phyloP scores from a whole-genome alignment of 2,888 invertebrate species.

The Anthophora plumipes region DNA sequence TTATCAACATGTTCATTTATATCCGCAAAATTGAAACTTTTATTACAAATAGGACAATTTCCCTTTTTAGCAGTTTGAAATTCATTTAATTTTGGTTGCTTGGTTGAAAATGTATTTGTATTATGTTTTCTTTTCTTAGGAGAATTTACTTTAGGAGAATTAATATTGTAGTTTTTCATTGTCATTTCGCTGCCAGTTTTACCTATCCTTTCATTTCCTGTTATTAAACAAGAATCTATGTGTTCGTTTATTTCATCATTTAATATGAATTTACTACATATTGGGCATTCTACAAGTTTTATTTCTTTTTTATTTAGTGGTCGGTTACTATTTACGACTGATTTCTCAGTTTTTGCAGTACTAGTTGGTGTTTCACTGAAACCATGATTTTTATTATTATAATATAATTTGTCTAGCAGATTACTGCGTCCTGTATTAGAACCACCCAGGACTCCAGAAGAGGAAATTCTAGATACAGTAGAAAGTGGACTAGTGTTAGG shows the following conservation, averaged over 20 bases:
- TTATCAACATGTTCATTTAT: conserved; percentile 83
- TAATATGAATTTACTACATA: conserved; percentile 46
- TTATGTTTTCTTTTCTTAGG: conserved; percentile 45
- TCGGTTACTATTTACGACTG: conserved; percentile 3
- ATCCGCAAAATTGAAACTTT: conserved; percentile 75
- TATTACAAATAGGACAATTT: conserved; percentile 84
- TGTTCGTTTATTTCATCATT: conserved; percentile 52
- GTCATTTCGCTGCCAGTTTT: not conserved
- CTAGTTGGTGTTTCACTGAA: not conserved
- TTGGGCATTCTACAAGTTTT: conserved; percentile 56
- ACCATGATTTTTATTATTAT: not conserved
- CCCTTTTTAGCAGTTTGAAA: conserved; percentile 49
- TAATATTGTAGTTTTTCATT: not conserved
- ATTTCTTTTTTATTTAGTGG: conserved; percentile 2
- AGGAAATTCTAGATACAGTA: conserved; percentile 57
- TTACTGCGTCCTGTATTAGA: conserved; percentile 75
- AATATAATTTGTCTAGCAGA: conserved; percentile 74
- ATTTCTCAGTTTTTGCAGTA: not conserved
- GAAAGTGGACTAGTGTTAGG: conserved; percentile 2
- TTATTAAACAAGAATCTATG: conserved; percentile 53
- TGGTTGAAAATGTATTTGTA: conserved; percentile 16
- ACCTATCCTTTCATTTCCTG: not conserved
- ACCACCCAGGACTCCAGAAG: conserved; percentile 78
- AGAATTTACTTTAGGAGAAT: not conserved
- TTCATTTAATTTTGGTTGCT: conserved; percentile 54